A percentile compares a stretch with the other conserved stretches of the same genome.
These are phyloP conservation scores for Macroglossus sobrinus DNA, from an alignment of 2,113 vertebrate species.

Conservation along the genomic window DNA sequence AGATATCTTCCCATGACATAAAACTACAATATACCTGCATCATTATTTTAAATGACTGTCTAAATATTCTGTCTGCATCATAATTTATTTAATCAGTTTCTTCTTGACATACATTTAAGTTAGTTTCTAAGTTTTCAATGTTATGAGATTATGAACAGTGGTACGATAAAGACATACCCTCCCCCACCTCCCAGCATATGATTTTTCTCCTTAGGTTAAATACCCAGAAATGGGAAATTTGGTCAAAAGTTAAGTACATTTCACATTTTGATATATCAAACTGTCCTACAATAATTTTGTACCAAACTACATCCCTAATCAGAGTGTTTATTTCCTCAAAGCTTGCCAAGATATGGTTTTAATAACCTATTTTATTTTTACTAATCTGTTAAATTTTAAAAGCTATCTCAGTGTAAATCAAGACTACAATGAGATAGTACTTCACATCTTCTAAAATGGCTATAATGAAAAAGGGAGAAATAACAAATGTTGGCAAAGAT, in stretches of 20 bases:
- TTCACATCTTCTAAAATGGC: background rate
- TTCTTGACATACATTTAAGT: background rate
- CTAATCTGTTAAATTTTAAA: background rate
- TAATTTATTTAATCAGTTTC: background rate
- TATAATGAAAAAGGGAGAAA: background rate
- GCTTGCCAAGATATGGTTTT: background rate
- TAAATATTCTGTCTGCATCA: background rate
- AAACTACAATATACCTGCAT: background rate
- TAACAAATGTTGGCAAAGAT: background rate
- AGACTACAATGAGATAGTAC: background rate
- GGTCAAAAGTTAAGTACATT: background rate
- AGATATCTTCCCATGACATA: background rate
- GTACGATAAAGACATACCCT: background rate
- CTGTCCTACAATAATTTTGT: background rate
- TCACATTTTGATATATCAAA: background rate
- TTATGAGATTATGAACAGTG: background rate
- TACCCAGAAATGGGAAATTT: background rate
- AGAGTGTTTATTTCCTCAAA: slow-evolving; percentile 10
- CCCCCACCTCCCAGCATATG: background rate
- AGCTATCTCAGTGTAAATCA: slow-evolving; percentile 9
- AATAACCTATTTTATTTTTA: background rate
- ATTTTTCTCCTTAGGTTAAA: background rate
- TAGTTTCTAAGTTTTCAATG: slow-evolving; percentile 28
- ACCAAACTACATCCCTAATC: background rate
- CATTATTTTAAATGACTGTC: background rate